Conservation (phyloP, 92 coral and sea anemone species). For the Phenganax marumi region DNA sequence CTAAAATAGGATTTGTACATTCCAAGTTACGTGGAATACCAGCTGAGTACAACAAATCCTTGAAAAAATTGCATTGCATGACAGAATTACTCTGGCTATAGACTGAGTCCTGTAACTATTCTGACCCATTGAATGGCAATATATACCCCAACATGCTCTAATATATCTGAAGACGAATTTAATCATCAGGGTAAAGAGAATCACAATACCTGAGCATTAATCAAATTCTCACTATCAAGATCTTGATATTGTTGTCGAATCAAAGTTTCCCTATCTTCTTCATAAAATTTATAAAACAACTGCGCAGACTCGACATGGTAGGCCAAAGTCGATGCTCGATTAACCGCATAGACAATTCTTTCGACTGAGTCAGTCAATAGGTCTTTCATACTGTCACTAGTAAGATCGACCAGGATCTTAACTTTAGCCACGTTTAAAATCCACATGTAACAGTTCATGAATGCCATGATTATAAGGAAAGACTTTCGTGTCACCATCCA, state of each 20-base stretch:
- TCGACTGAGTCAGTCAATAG: slow-evolving; percentile 46
- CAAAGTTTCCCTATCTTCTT: slow-evolving; percentile 45
- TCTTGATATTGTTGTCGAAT: slow-evolving; percentile 18
- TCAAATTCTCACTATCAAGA: not conserved
- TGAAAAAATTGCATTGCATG: too few relatives aligned
- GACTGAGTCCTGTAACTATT: too few relatives aligned
- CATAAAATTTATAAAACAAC: slow-evolving; percentile 62
- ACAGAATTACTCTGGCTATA: too few relatives aligned
- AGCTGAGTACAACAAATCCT: too few relatives aligned
- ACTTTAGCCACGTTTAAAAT: slow-evolving; percentile 51
- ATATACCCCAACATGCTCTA: not conserved
- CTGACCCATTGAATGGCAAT: too few relatives aligned
- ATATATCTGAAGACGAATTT: not conserved
- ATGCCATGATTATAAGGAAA: slow-evolving; percentile 53
- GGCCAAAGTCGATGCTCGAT: slow-evolving; percentile 62
- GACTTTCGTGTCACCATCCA: slow-evolving; percentile 62
- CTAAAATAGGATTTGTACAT: too few relatives aligned
- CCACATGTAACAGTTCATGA: slow-evolving; percentile 65
- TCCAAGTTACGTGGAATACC: too few relatives aligned
- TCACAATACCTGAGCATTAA: slow-evolving; percentile 36
- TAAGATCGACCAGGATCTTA: slow-evolving; percentile 49
- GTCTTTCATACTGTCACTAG: slow-evolving; percentile 49
- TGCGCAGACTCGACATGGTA: slow-evolving; percentile 64
- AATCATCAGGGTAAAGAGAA: not conserved
- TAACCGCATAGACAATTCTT: slow-evolving; percentile 57